Percentiles rank a stretch among this genome's conserved stretches.
Evolutionary conservation across 2,888 invertebrate genomes (phyloP).

Genomic region (Coremacera marginata): DNA sequence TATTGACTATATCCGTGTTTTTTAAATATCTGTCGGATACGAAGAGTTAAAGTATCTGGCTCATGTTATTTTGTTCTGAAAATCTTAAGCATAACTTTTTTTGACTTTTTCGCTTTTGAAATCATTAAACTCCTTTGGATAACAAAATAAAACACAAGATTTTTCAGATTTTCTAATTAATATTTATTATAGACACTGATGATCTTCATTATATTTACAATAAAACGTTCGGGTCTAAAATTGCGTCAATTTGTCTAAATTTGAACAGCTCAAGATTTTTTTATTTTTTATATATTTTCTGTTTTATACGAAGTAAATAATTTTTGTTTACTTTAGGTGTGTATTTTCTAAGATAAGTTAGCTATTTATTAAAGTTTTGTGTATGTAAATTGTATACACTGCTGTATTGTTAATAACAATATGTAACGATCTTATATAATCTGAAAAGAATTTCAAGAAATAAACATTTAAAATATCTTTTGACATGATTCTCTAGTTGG

Average conservation of each 20-base stretch:
- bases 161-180: slow-evolving; percentile 1
- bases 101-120: too few species aligned
- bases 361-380: background rate
- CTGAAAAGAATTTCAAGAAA: background rate
- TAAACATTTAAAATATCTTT: background rate
- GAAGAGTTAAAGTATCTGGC: too few species aligned
- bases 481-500: background rate
- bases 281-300: background rate
- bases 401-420: too few species aligned
- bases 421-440: too few species aligned
- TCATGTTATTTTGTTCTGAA: too few species aligned
- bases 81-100: too few species aligned
- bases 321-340: background rate
- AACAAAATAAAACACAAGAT: background rate
- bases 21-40: too few species aligned
- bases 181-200: slow-evolving; percentile 27
- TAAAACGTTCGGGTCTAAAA: slow-evolving; percentile 20
- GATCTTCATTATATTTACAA: slow-evolving; percentile 22
- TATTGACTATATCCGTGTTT: too few species aligned
- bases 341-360: background rate
- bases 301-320: background rate
- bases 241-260: background rate
- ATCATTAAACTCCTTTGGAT: too few species aligned
- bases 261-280: slow-evolving; percentile 4
- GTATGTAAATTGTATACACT: background rate